phyloP scores from a whole-genome alignment of 2,797 vertebrate species.

The Tragopan temminckii region DNA sequence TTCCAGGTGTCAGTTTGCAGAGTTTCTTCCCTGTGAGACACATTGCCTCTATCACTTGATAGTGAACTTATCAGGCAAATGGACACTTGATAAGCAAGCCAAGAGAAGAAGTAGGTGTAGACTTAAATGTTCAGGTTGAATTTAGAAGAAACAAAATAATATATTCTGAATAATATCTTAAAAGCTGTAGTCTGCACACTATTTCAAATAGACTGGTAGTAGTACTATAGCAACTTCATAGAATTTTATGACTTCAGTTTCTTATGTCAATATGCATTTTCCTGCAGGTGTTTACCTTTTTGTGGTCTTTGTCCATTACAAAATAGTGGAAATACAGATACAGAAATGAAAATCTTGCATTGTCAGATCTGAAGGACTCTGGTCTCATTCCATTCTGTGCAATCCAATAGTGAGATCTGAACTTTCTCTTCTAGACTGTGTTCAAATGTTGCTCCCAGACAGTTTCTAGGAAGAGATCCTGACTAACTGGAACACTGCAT shows the following conservation, averaged over 20 bases:
- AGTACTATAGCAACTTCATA: background rate
- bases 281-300: background rate
- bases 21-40: background rate
- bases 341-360: background rate
- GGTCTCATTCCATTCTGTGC: background rate
- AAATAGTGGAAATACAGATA: background rate
- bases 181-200: background rate
- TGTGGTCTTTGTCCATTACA: background rate
- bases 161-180: no score
- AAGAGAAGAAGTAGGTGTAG: background rate
- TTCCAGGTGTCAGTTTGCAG: background rate
- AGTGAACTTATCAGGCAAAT: rapidly evolving
- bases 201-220: background rate
- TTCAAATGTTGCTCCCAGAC: background rate
- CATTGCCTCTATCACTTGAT: background rate
- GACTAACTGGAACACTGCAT: background rate
- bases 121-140: background rate
- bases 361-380: background rate
- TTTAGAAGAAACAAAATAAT: background rate
- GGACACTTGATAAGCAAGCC: background rate
- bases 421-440: background rate
- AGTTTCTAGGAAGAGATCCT: background rate
- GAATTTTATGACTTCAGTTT: background rate
- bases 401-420: background rate
- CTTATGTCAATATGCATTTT: background rate